Percentiles rank a stretch among this genome's conserved stretches.
Conservation (phyloP, 37 sponge, comb jelly and placozoan genomes). For the Dysidea cf. avara region DNA sequence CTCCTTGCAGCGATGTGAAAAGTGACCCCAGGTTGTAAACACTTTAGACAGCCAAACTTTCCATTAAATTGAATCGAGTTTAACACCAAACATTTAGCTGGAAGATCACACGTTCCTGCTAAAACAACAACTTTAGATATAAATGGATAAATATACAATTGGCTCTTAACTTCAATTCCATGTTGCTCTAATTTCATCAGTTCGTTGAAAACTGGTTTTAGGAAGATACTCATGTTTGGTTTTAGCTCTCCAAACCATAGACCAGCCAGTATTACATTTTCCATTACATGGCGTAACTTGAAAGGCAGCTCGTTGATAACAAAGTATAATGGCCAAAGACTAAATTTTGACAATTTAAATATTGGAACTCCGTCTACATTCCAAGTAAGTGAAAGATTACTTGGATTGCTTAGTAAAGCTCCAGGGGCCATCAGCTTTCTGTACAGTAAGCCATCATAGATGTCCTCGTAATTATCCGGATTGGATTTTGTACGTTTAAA, state of each 20-base stretch:
- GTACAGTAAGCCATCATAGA: conserved; percentile 34
- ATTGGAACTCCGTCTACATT: conserved; percentile 46
- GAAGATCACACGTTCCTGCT: conserved; percentile 32
- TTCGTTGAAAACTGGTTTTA: too few relatives aligned
- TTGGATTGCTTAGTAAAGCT: conserved; percentile 21
- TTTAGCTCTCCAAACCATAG: conserved; percentile 45
- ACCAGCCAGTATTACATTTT: conserved; percentile 40
- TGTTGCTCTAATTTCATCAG: too few relatives aligned
- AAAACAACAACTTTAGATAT: conserved; percentile 21
- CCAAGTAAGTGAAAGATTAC: conserved; percentile 14
- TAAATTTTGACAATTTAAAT: conserved; percentile 31
- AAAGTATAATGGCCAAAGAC: conserved; percentile 58
- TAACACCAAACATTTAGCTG: conserved; percentile 33
- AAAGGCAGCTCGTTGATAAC: conserved; percentile 1
- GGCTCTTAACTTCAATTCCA: too few relatives aligned
- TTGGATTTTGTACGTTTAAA: too few relatives aligned
- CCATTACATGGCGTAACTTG: conserved; percentile 27
- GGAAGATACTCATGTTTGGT: conserved; percentile 48
- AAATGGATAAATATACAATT: too few relatives aligned
- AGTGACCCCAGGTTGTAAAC: conserved; percentile 17
- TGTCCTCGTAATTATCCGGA: too few relatives aligned
- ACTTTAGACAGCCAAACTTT: conserved; percentile 17
- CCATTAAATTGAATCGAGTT: conserved; percentile 47
- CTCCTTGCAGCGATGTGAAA: conserved; percentile 11
- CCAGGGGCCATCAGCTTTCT: conserved; percentile 16